A percentile compares a stretch with the other conserved stretches of the same genome.
phyloP scores from a whole-genome alignment of 2,888 invertebrate genomes.

The Aspidiotus rigidus region DNA sequence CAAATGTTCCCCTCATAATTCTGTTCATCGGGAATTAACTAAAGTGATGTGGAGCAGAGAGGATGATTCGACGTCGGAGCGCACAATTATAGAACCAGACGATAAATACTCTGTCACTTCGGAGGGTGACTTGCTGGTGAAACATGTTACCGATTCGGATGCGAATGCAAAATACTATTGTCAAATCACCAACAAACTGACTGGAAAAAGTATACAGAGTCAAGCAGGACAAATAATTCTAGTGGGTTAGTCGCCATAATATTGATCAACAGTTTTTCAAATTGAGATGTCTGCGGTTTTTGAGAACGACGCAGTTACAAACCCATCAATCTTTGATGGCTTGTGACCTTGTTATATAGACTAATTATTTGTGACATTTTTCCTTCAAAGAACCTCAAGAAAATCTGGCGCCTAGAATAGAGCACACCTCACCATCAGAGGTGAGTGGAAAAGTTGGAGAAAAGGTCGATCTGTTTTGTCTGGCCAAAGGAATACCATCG shows the following conservation, averaged over 20 bases:
- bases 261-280: too few relatives aligned
- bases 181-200: conserved; percentile 68
- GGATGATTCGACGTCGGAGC: conserved; percentile 35
- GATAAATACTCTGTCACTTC: conserved; percentile 56
- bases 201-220: conserved; percentile 67
- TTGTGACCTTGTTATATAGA: not conserved
- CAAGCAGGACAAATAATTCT: conserved; percentile 46
- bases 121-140: conserved; percentile 63
- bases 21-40: conserved; percentile 29
- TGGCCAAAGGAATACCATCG: conserved; percentile 70
- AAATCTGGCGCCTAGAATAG: conserved; percentile 33
- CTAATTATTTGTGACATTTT: not conserved
- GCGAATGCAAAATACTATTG: conserved; percentile 67
- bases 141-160: conserved; percentile 62
- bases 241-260: conserved; percentile 5
- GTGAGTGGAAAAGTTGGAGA: conserved; percentile 60
- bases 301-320: too few relatives aligned
- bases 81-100: conserved; percentile 37
- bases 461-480: conserved; percentile 66
- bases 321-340: too few relatives aligned
- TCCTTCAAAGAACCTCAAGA: conserved; percentile 27
- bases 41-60: conserved; percentile 40
- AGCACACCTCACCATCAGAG: conserved; percentile 34
- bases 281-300: too few relatives aligned
- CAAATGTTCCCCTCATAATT: conserved; percentile 39